phyloP scores from a whole-genome alignment of 2,888 invertebrate genomes.

The Opisthograptis luteolata region DNA sequence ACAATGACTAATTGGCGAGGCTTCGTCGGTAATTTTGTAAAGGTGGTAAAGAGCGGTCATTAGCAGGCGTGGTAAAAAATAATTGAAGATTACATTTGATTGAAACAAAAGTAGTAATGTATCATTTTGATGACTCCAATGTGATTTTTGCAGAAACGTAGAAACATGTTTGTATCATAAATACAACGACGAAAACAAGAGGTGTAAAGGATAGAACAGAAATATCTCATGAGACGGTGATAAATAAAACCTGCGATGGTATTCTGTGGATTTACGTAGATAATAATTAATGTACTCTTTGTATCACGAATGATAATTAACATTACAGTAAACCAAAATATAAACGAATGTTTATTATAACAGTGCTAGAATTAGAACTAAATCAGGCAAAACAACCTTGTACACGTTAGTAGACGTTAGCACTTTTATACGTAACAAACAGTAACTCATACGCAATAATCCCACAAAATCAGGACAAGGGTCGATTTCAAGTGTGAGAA shows the following conservation, averaged over 20 bases:
- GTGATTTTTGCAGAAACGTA: not conserved
- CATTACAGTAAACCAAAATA: not conserved
- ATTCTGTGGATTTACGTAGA: too few relatives aligned
- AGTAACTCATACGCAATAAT: conserved; percentile 45
- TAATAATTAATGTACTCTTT: too few relatives aligned
- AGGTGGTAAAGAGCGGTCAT: conserved; percentile 37
- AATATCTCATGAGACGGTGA: too few relatives aligned
- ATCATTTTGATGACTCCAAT: conserved; percentile 10
- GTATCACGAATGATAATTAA: not conserved
- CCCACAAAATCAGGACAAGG: conserved; percentile 57
- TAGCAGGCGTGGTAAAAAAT: conserved; percentile 36
- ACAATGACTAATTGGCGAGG: conserved; percentile 56
- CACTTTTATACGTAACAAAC: conserved; percentile 44
- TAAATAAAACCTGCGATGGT: too few relatives aligned
- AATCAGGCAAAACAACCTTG: conserved; percentile 38
- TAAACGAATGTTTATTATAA: not conserved
- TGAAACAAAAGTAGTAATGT: conserved; percentile 23
- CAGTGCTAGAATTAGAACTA: not conserved
- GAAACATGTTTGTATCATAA: too few relatives aligned
- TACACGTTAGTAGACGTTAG: conserved; percentile 51
- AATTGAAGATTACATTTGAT: conserved; percentile 18
- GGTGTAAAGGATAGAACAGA: too few relatives aligned
- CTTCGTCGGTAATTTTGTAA: conserved; percentile 43
- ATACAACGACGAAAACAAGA: not conserved
- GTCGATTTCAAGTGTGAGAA: conserved; percentile 72